A percentile compares a stretch with the other conserved stretches of the same genome.
Evolutionary conservation across 2,888 invertebrate species (phyloP).

Genomic region (Galerucella calmariensis): DNA sequence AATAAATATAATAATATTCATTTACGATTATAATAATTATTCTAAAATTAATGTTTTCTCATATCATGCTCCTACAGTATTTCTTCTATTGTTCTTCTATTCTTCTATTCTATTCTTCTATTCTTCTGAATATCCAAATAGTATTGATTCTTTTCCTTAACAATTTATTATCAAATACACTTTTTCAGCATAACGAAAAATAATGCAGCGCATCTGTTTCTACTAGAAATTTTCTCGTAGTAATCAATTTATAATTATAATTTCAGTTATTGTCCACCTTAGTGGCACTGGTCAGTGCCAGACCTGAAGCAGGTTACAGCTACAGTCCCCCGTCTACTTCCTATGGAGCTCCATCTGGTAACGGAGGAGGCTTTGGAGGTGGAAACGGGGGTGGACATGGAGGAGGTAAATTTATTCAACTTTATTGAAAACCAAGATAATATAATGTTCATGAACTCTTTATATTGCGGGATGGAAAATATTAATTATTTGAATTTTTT

Average conservation of each 20-base stretch:
- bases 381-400: constrained; percentile 53
- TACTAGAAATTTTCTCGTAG: neutral
- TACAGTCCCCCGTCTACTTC: constrained; percentile 66
- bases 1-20: too few relatives aligned
- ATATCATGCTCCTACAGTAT: too few relatives aligned
- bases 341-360: constrained; percentile 63
- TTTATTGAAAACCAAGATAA: neutral
- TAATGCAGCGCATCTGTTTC: neutral
- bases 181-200: neutral
- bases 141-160: too few relatives aligned
- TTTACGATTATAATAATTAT: too few relatives aligned
- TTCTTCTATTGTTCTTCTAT: too few relatives aligned
- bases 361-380: constrained; percentile 59
- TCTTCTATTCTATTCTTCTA: too few relatives aligned
- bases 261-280: constrained; percentile 63
- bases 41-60: too few relatives aligned
- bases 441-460: neutral
- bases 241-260: neutral
- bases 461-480: neutral
- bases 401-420: constrained; percentile 10
- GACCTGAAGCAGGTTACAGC: constrained; percentile 74
- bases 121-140: too few relatives aligned
- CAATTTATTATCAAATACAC: too few relatives aligned
- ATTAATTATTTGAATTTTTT: neutral
- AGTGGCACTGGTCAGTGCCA: constrained; percentile 72